Base-by-base conservation (phyloP, 2,888 invertebrate genomes). In the Rhagonycha lutea region DNA sequence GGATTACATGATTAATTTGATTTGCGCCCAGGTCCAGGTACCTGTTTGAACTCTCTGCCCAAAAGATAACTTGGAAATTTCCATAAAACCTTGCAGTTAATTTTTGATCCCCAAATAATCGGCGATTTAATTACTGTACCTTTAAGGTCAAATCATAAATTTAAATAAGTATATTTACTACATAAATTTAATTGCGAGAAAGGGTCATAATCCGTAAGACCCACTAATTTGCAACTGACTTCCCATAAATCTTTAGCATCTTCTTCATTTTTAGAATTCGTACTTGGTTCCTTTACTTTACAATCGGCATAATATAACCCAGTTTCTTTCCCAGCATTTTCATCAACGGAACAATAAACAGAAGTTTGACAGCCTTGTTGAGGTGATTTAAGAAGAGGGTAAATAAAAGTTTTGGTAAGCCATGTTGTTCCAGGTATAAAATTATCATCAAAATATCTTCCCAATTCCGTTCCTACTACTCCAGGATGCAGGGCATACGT, bases 401-500 rank as follows among this genome's bases (percentile, higher is more conserved):
- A 82, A 0, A 85, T 7, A 0, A 90, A 0, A 9, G 86, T 77
- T 1, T 86, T 84, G 61, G 90, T 84, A 0, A 91, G 60, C 61
- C 81, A 82, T 11, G 88, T 84, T 0, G 89, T 87, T 3, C 91
- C 91, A 68, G 86, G 83, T 74, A 80, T 83, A 1, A 82, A 81
- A 5, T 72, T 69, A 82, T 91, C 88, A 32, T 32, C 32, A 79
- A 92, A 83, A 87, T 93, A 90, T n/a, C 96, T 91, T 1, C 91
- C 92, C 8, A 96, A 85, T 81, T 95, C 95, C 0, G 96, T 96
- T 79, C 91, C 90, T 70, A 95, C 92, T 0, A 94, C 89, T 0
- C 95, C 95, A 0, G 95, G 95, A 85, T 95, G 94, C 0, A 94
- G 86, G 73, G 92, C 89, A 86, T 95, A 95, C 0, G 91, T 91